Conservation (phyloP, 2,113 vertebrate genomes). For the Tychaedon coryphoeus region DNA sequence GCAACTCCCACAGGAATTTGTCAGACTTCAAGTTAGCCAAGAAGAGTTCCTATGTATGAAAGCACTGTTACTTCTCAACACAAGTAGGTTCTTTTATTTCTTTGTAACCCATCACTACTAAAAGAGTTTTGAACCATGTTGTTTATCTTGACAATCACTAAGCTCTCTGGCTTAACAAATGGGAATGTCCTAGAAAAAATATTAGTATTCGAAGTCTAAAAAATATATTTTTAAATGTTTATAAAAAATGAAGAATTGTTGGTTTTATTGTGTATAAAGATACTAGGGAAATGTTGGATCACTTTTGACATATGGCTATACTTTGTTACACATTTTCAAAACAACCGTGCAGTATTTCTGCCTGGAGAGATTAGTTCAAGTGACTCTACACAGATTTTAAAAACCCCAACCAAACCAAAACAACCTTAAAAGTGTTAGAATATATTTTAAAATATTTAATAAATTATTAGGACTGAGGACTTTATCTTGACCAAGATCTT, state of each 20-base stretch:
- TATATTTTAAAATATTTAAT: neutral
- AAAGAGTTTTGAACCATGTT: neutral
- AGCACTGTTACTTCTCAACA: constrained; percentile 92
- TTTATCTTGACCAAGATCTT: neutral
- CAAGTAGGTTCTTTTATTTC: constrained; percentile 78
- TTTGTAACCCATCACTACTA: neutral
- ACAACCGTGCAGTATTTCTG: neutral
- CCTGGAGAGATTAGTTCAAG: neutral
- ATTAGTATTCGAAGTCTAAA: neutral
- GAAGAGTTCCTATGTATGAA: constrained; percentile 99
- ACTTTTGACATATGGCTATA: neutral
- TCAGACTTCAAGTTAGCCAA: constrained; percentile 89
- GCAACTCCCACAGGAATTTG: constrained; percentile 94
- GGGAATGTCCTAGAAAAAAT: neutral
- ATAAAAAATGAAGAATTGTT: neutral
- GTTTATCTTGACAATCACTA: neutral
- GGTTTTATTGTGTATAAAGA: neutral
- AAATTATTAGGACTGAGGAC: neutral
- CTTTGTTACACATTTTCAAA: neutral
- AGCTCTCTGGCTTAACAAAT: neutral
- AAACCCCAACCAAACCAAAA: neutral
- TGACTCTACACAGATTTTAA: neutral
- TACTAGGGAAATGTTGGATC: neutral
- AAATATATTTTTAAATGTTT: neutral
- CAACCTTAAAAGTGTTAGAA: neutral